phyloP scores from a whole-genome alignment of 2,113 vertebrate genomes.

The Anguilla rostrata region DNA sequence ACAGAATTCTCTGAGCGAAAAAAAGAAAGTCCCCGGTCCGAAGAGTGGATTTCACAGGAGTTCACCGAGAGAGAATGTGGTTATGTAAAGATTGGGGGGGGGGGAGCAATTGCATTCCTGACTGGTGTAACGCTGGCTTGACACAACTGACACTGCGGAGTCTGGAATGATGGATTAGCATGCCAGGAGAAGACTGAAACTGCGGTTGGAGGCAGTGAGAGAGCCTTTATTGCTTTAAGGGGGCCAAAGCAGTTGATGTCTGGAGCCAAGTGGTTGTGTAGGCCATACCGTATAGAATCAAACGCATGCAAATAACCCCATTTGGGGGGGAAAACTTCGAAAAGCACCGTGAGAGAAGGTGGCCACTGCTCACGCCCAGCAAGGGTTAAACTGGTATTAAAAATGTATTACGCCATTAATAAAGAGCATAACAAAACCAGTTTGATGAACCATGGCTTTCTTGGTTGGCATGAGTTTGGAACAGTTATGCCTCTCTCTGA shows the following conservation, averaged over 20 bases:
- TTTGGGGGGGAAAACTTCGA: neutral
- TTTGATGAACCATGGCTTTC: neutral
- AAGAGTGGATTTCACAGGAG: constrained; percentile 5
- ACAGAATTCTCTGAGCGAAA: neutral
- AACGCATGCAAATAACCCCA: constrained; percentile 3
- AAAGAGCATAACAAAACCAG: neutral
- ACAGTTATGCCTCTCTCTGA: neutral
- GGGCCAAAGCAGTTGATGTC: neutral
- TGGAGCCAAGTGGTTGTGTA: neutral
- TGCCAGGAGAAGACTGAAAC: neutral
- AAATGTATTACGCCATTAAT: neutral
- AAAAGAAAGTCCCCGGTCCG: neutral
- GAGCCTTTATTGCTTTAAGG: neutral
- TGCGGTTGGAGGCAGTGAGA: neutral
- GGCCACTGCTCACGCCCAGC: neutral
- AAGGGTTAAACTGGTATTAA: neutral
- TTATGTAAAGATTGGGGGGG: neutral
- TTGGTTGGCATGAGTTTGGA: neutral
- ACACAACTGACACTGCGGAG: neutral
- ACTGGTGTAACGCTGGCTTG: neutral
- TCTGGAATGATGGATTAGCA: constrained; percentile 16
- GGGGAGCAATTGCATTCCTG: constrained; percentile 1
- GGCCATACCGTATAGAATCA: neutral
- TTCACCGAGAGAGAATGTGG: neutral
- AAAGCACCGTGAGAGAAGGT: neutral